Conservation (phyloP, 2,797 vertebrate genomes). For the Rhinophrynus dorsalis region DNA sequence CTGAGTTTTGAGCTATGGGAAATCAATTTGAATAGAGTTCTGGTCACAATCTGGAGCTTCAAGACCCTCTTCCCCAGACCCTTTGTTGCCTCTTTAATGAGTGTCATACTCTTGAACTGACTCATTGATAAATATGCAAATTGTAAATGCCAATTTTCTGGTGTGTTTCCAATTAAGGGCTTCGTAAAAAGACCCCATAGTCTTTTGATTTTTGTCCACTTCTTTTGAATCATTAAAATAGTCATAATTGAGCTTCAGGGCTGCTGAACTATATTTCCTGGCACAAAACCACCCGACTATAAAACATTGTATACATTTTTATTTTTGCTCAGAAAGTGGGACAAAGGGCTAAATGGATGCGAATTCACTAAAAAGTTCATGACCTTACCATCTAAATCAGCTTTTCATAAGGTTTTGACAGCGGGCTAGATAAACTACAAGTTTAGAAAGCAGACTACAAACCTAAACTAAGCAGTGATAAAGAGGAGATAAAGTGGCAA, state of each 20-base stretch:
- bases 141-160: too few species aligned
- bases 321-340: constrained; percentile 14
- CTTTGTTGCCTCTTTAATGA: too few species aligned
- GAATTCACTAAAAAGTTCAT: neutral
- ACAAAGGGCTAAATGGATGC: constrained; percentile 6
- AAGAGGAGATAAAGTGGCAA: too few species aligned
- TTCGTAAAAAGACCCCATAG: neutral
- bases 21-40: too few species aligned
- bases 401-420: constrained; percentile 32
- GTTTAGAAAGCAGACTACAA: neutral
- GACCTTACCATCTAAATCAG: constrained; percentile 10
- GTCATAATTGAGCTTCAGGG: neutral
- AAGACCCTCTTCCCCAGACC: too few species aligned
- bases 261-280: neutral
- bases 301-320: constrained; percentile 9
- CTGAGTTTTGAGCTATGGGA: too few species aligned
- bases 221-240: neutral
- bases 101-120: too few species aligned
- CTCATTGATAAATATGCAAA: too few species aligned
- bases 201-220: neutral
- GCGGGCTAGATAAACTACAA: constrained; percentile 2
- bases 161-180: too few species aligned
- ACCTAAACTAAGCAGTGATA: too few species aligned
- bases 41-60: too few species aligned
- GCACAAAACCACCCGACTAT: neutral